Percentiles rank a stretch among this genome's conserved stretches.
Evolutionary conservation across 2,888 invertebrate genomes (phyloP).

Genomic region (Meghimatium bilineatum): DNA sequence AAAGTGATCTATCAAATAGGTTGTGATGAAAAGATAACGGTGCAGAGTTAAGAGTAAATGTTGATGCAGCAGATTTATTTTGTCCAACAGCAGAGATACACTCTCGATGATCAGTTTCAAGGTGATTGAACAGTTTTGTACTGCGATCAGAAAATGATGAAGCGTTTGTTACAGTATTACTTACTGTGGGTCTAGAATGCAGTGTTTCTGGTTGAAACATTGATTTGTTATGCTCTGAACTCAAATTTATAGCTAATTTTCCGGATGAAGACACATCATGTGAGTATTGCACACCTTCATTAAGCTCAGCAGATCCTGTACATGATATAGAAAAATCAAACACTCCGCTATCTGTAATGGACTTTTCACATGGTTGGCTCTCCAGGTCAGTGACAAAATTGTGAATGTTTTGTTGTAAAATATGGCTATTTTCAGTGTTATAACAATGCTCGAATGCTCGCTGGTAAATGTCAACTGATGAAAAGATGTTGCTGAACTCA

Average conservation of each 20-base stretch:
- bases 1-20: neutral
- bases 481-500: conserved; percentile 38
- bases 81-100: neutral
- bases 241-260: neutral
- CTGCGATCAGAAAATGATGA: conserved; percentile 9
- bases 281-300: neutral
- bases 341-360: conserved; percentile 9
- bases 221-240: neutral
- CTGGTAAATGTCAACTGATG: conserved; percentile 29
- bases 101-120: neutral
- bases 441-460: neutral
- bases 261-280: neutral
- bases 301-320: conserved; percentile 9
- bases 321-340: conserved; percentile 12
- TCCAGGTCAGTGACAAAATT: conserved; percentile 23
- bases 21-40: neutral
- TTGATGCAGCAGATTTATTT: neutral
- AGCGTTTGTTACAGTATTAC: neutral
- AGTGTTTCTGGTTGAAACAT: neutral
- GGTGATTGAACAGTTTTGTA: neutral
- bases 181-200: neutral
- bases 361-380: conserved; percentile 10
- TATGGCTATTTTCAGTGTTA: neutral
- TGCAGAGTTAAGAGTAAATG: neutral
- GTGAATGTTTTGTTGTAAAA: neutral